Evolutionary conservation across 2,797 vertebrate genomes (phyloP).

Genomic region (Parambassis ranga): DNA sequence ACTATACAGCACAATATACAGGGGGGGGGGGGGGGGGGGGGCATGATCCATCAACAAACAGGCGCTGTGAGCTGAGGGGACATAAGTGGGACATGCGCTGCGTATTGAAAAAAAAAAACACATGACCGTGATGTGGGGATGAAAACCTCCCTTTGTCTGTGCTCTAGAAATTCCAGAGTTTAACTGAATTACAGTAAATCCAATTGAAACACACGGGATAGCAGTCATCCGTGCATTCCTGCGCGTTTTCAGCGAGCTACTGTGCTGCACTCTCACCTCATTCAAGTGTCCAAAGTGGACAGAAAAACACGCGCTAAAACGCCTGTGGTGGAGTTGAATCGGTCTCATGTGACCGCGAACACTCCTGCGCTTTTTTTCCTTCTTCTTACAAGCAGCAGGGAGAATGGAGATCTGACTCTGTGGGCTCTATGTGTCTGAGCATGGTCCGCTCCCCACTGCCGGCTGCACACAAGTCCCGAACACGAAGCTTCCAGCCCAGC

Average conservation of each 20-base stretch:
- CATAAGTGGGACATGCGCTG: slow-evolving; percentile 74
- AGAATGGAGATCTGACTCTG: slow-evolving; percentile 5
- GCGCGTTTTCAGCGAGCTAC: slow-evolving; percentile 15
- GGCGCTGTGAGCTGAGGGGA: slow-evolving; percentile 67
- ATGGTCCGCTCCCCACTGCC: slow-evolving; percentile 29
- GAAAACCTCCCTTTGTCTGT: slow-evolving; percentile 76
- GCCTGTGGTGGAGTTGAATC: slow-evolving; percentile 34
- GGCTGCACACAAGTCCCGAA: slow-evolving; percentile 33
- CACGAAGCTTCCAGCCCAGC: slow-evolving; percentile 5
- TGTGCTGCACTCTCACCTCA: neutral
- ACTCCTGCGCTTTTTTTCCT: neutral
- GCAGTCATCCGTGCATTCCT: slow-evolving; percentile 63
- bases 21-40: neutral
- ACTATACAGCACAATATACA: neutral
- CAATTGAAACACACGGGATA: slow-evolving; percentile 49
- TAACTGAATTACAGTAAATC: slow-evolving; percentile 75
- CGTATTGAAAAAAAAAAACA: slow-evolving; percentile 13
- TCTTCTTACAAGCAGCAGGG: neutral
- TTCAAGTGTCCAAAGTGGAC: slow-evolving; percentile 41
- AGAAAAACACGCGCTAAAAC: slow-evolving; percentile 20
- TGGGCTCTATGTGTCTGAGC: slow-evolving; percentile 9
- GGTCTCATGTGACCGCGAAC: slow-evolving; percentile 41
- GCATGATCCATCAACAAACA: slow-evolving; percentile 57
- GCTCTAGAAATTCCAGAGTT: slow-evolving; percentile 57
- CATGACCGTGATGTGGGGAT: slow-evolving; percentile 59